These are phyloP conservation scores for Alosa sapidissima DNA, from an alignment of 2,797 vertebrate genomes.

Conservation along the genomic window DNA sequence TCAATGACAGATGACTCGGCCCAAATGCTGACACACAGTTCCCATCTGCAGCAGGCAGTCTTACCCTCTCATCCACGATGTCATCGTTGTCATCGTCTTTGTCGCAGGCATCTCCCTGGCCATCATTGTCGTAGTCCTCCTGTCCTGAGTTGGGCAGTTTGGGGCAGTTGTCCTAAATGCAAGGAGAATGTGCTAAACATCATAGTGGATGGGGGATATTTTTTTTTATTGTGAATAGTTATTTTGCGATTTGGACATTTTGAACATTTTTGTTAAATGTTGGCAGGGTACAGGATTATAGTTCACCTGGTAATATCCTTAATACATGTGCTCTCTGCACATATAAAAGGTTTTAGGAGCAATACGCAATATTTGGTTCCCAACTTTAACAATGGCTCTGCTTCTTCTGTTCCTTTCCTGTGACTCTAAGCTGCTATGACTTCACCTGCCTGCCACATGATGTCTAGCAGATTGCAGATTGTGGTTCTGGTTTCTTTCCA, in stretches of 20 bases:
- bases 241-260: not conserved
- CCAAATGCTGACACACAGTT: not conserved
- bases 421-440: slow-evolving; percentile 28
- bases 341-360: slow-evolving; percentile 3
- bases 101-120: slow-evolving; percentile 92
- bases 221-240: not conserved
- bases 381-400: slow-evolving; percentile 23
- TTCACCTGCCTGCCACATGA: slow-evolving; percentile 34
- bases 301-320: not conserved
- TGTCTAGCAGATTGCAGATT: slow-evolving; percentile 43
- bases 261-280: slow-evolving; percentile 13
- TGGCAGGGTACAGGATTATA: not conserved
- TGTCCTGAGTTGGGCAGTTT: slow-evolving; percentile 93
- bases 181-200: not conserved
- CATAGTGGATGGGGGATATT: not conserved
- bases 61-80: slow-evolving; percentile 89
- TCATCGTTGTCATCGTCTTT: slow-evolving; percentile 94
- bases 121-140: slow-evolving; percentile 92
- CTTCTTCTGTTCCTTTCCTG: slow-evolving; percentile 29
- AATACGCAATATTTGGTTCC: slow-evolving; percentile 13
- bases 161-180: slow-evolving; percentile 90
- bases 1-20: not conserved
- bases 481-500: slow-evolving; percentile 44
- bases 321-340: not conserved
- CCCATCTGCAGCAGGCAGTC: slow-evolving; percentile 12